phyloP scores from a whole-genome alignment of 2,113 vertebrate species.

The Alces alces region DNA sequence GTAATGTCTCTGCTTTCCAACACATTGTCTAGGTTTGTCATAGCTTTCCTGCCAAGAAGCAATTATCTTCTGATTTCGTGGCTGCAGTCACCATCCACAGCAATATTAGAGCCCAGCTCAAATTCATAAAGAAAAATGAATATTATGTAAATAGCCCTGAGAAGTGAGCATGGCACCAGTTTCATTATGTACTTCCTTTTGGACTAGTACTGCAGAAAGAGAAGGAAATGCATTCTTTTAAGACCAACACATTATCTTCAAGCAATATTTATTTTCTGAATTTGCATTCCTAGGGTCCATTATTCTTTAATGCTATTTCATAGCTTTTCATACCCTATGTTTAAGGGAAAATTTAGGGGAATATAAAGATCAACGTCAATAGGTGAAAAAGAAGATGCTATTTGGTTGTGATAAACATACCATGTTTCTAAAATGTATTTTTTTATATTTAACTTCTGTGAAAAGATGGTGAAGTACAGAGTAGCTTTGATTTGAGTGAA shows the following conservation, averaged over 20 bases:
- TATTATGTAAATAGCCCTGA: not conserved
- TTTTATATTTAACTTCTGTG: not conserved
- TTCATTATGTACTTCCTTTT: not conserved
- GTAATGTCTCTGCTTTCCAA: not conserved
- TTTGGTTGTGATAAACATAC: not conserved
- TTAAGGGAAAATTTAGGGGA: not conserved
- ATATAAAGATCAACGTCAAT: not conserved
- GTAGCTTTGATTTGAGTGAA: not conserved
- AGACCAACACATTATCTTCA: not conserved
- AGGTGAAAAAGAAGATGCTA: not conserved
- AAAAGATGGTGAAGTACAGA: not conserved
- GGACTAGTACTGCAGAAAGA: not conserved
- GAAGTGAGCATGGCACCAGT: not conserved
- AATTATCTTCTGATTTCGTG: not conserved
- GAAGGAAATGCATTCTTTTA: not conserved
- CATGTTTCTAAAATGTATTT: not conserved
- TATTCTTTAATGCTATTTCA: not conserved
- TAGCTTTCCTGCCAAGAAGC: not conserved
- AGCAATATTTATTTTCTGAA: not conserved
- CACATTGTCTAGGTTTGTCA: not conserved
- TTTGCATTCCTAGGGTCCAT: not conserved
- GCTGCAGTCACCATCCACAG: not conserved
- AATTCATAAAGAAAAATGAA: not conserved
- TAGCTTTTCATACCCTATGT: not conserved
- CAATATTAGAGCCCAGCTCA: not conserved